These are phyloP conservation scores for Leptopilina syphax DNA, from an alignment of 2,888 invertebrate genomes.

Conservation along the genomic window DNA sequence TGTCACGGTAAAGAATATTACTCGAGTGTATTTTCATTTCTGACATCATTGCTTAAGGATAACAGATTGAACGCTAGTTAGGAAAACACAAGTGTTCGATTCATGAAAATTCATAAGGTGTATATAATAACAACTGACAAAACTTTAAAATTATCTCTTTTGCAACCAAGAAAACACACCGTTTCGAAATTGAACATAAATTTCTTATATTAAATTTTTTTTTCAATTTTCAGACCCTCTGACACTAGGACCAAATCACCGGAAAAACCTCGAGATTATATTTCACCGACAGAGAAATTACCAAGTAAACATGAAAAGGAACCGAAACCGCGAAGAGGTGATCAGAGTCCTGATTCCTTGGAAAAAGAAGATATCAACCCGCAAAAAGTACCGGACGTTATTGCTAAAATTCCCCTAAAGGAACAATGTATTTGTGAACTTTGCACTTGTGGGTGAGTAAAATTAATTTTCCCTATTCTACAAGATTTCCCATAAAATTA, in stretches of 20 bases:
- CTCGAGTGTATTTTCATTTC: slow-evolving; percentile 25
- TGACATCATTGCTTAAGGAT: slow-evolving; percentile 31
- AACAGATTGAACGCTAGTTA: slow-evolving; percentile 12
- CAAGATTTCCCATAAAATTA: neutral
- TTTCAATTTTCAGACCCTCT: slow-evolving; percentile 42
- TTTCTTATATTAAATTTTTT: neutral
- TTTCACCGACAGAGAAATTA: slow-evolving; percentile 48
- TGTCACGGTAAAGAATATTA: slow-evolving; percentile 10
- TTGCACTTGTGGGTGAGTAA: slow-evolving; percentile 92
- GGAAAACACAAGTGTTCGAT: slow-evolving; percentile 5
- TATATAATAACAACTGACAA: neutral
- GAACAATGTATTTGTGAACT: slow-evolving; percentile 94
- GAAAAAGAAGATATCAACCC: slow-evolving; percentile 40
- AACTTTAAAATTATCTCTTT: neutral
- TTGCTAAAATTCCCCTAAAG: slow-evolving; percentile 78
- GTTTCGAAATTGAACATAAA: neutral
- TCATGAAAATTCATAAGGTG: slow-evolving; percentile 8
- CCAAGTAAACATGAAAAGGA: slow-evolving; percentile 68
- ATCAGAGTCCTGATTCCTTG: slow-evolving; percentile 66
- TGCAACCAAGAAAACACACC: neutral
- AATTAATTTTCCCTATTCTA: neutral
- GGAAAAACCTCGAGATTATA: slow-evolving; percentile 64
- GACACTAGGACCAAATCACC: slow-evolving; percentile 62
- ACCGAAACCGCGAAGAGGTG: slow-evolving; percentile 64
- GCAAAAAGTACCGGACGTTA: slow-evolving; percentile 64